A percentile compares a stretch with the other conserved stretches of the same genome.
Evolutionary conservation across 64 coral and sea anemone species (phyloP).

Genomic region (Actinia equina): DNA sequence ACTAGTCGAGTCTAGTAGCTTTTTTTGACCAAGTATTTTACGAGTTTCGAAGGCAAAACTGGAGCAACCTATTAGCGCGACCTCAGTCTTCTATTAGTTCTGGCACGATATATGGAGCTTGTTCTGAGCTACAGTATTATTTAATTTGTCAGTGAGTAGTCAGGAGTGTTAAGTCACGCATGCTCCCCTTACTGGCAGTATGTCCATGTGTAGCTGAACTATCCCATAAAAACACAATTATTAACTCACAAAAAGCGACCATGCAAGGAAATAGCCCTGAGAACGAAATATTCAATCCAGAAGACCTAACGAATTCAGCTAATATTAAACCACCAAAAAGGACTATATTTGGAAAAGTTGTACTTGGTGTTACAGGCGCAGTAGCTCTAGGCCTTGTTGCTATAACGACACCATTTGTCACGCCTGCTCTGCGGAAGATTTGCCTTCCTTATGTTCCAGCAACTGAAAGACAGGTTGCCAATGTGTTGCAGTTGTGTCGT

Average conservation of each 20-base stretch:
- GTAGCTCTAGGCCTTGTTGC: conserved; percentile 71
- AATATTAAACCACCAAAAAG: not conserved
- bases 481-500: conserved; percentile 59
- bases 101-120: not conserved
- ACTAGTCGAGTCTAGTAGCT: no score
- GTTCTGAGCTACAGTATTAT: not conserved
- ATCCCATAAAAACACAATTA: not conserved
- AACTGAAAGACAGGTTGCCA: conserved; percentile 84
- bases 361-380: conserved; percentile 77
- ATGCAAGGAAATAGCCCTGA: not conserved
- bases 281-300: not conserved
- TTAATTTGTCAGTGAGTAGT: not conserved
- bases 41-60: not conserved
- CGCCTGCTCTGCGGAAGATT: conserved; percentile 82
- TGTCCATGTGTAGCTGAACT: conserved; percentile 1
- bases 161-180: not conserved
- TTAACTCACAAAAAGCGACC: not conserved
- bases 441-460: conserved; percentile 97
- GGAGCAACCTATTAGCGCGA: not conserved
- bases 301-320: not conserved
- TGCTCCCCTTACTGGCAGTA: not conserved
- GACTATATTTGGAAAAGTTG: conserved; percentile 61
- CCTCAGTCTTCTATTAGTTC: not conserved
- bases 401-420: conserved; percentile 86
- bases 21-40: not conserved